Base-by-base conservation (phyloP, 2,888 invertebrate genomes). In the Calephelis perditalis region DNA sequence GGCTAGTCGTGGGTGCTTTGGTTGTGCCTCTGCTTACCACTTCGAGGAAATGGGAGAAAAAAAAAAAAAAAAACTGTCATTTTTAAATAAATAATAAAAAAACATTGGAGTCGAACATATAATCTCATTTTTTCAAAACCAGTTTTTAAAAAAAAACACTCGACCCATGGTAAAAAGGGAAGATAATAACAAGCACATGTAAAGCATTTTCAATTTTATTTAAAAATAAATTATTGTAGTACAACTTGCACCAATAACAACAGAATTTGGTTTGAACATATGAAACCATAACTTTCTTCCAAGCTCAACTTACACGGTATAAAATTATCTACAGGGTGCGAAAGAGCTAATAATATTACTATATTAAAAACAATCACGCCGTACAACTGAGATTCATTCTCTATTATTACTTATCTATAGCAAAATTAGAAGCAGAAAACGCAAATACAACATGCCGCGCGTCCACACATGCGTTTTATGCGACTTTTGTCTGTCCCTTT, bases 181-280 rank as follows among this genome's bases (percentile, higher is more conserved):
- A 10, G 1, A 45, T 10, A 52, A 64, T 68, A 70, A 70, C 61
- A 69, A 73, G 72, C 61, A 62, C 59, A 57, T 55, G 57, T 4
- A 47, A 57, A 67, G 54, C 54, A 65, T 81, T 82, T 85, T 77
- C 68, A 76, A 66, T 88, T 89, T 89, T 88, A 88, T 89, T 90
- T 84, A 89, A 90, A 89, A 90, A 90, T 90, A 90, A 89, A 90
- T 89, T 88, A 89, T 88, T 73, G 80, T 82, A 85, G 84, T 86
- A 87, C 87, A 87, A 85, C 81, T 89, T 86, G 88, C 86, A 89
- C 85, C 87, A 84, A 85, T 89, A 89, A 90, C 88, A 89, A 90
- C 88, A 86, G 85, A 89, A 89, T 86, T 87, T 88, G 85, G 86
- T 84, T 88, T 85, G 80, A 65, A 78, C 84, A 86, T 81, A 78